Evolutionary conservation across 2,797 vertebrate species (phyloP), one percentile per base, ranked within the genome.

Genomic region (Premnoplex brunnescens): DNA sequence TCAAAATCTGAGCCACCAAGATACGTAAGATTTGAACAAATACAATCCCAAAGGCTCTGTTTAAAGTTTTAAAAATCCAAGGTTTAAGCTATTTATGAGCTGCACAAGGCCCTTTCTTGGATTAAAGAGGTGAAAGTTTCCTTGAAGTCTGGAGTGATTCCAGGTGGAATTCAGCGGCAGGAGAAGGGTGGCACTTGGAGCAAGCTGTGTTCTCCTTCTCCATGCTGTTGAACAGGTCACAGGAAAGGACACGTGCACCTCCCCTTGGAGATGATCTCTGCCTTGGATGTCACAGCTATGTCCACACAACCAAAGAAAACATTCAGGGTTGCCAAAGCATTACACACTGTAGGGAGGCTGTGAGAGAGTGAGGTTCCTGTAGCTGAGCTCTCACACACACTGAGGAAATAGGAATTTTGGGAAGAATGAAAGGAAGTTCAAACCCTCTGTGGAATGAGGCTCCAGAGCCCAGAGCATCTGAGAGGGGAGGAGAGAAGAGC

Each of bases 211-310:
- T 62, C 16, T 63, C 69, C 28, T 17, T 14, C 43, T n/a, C 24
- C 28, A 5, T 1, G 2, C 58, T 14, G 44, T 37, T 0, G 3
- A 43, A 7, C 34, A 28, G 62, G 48, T 11, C 63, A 37, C 4
- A 11, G 59, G 46, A 32, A 34, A 51, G 79, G 74, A 67, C 14
- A 18, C 0, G 0, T 0, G 14, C 37, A 16, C 13, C 37, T 88
- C 4, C 8, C 63, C 56, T 46, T 32, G 41, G 75, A 88, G 59
- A 43, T 16, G 22, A 69, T 46, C 44, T 46, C 23, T 26, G 64
- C n/a, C 41, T 55, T 10, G 12, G 20, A 17, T 12, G 34, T 9
- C n/a, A 36, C 56, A 84, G 84, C 54, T 55, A 28, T 0, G 7
- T 37, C 75, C 49, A 0, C 1, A 63, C 54, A 74, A 86, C 55